Conservation (phyloP, 2,113 vertebrate genomes). For the Corythornis cristatus region DNA sequence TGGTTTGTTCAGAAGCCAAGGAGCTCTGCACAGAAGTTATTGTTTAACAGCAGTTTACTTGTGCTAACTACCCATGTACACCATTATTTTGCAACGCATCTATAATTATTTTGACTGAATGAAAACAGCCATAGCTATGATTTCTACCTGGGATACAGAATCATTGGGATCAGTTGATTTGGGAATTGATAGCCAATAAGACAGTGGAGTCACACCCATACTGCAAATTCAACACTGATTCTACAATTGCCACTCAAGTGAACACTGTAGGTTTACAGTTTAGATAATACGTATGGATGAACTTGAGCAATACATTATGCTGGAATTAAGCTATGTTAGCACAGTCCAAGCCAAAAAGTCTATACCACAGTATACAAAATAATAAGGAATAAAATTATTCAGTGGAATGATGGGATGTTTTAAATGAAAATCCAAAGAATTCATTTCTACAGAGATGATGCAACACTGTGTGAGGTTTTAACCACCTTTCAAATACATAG, state of each 20-base stretch:
- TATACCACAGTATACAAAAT: background rate
- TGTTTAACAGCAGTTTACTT: background rate
- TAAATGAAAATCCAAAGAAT: background rate
- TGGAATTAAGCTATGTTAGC: background rate
- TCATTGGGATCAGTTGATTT: too few relatives aligned
- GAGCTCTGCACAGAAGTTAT: background rate
- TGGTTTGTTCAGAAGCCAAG: background rate
- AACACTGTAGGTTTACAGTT: background rate
- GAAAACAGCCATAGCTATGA: background rate
- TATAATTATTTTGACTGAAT: background rate
- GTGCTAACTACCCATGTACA: background rate
- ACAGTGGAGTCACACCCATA: background rate
- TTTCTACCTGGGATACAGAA: background rate
- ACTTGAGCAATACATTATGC: background rate
- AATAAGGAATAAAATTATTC: background rate
- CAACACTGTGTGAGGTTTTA: background rate
- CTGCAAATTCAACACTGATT: background rate
- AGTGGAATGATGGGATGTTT: background rate
- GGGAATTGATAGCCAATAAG: background rate
- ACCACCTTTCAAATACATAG: background rate
- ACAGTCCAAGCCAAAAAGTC: background rate
- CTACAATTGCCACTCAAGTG: background rate
- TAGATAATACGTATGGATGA: background rate
- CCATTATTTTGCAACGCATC: background rate
- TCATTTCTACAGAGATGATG: background rate